Percentiles rank a stretch among this genome's conserved stretches.
phyloP scores from a whole-genome alignment of 2,113 vertebrate species.

The Bolborhynchus lineola region DNA sequence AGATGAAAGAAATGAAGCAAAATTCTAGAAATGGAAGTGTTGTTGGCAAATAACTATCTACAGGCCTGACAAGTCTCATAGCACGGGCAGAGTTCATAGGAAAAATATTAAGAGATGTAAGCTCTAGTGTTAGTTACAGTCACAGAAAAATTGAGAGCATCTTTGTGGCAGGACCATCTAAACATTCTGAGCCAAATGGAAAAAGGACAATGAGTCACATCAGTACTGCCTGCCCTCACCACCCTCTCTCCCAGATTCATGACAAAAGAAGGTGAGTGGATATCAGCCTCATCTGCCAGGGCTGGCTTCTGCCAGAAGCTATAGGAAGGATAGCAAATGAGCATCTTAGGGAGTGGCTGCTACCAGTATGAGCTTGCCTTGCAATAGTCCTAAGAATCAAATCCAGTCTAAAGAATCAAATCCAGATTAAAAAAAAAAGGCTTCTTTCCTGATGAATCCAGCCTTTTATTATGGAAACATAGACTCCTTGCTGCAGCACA shows the following conservation, averaged over 20 bases:
- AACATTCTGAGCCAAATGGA: not conserved
- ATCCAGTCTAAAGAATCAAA: not conserved
- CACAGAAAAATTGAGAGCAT: not conserved
- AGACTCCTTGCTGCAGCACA: not conserved
- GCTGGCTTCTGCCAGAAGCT: not conserved
- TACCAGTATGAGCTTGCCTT: not conserved
- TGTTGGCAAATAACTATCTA: not conserved
- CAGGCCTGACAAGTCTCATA: not conserved
- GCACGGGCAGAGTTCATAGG: rapidly evolving
- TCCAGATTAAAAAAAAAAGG: not conserved
- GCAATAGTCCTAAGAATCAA: not conserved
- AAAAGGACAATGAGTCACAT: rapidly evolving
- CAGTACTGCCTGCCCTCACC: not conserved
- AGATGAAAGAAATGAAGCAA: not conserved
- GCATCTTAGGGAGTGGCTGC: not conserved
- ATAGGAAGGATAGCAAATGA: not conserved
- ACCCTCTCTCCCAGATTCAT: not conserved
- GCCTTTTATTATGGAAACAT: not conserved
- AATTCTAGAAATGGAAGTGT: not conserved
- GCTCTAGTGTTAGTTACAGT: not conserved
- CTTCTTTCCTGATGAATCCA: not conserved
- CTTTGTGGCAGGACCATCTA: not conserved
- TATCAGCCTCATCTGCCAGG: not conserved
- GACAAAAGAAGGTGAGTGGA: rapidly evolving
- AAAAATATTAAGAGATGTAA: not conserved